Evolutionary conservation across 2,888 invertebrate species (phyloP), one percentile per base, ranked within the genome.

Genomic region (Orthosia cruda): DNA sequence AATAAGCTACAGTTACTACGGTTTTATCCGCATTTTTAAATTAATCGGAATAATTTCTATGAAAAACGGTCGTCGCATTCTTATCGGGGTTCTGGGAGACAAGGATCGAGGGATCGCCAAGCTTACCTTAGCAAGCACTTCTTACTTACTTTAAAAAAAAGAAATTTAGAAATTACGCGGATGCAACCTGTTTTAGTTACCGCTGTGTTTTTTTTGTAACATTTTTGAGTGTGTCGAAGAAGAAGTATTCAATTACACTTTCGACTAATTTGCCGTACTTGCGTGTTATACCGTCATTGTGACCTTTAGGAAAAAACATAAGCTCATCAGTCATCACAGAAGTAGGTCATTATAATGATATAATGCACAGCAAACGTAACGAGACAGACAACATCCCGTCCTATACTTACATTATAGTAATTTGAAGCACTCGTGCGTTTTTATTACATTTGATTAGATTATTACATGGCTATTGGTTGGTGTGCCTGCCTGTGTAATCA

Each of bases 381-480:
- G 45, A 65, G 65, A 23, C 26, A 59, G 23, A n/a, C n/a, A 32
- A 61, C 82, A 81, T 82, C 83, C 72, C 64, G 54, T 69, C 11
- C 45, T 49, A n/a, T 50, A 49, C 57, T 57, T 16, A 50, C 49
- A 73, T 78, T 67, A 77, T n/a, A 83, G 73, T 73, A 79, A 83
- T 77, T 82, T 78, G 26, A 45, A 7, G 15, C 4, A 40, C 32
- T 79, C 81, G 65, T 81, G 80, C 62, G 57, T 74, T 81, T 83
- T 83, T 79, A 79, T 79, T 83, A 54, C 23, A 79, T 69, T 81
- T 81, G 32, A 83, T 81, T 83, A 61, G 59, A 61, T 68, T 77
- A 80, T 80, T 79, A 65, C 20, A 45, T n/a, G 50, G 49, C 9
- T 23, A 18, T 16, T 23, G 26, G 67, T 59, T n/a, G 61, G 18